Percentiles rank a stretch among this genome's conserved stretches.
Evolutionary conservation across 2,888 invertebrate genomes (phyloP).

Genomic region (Drosophila kuntzei): DNA sequence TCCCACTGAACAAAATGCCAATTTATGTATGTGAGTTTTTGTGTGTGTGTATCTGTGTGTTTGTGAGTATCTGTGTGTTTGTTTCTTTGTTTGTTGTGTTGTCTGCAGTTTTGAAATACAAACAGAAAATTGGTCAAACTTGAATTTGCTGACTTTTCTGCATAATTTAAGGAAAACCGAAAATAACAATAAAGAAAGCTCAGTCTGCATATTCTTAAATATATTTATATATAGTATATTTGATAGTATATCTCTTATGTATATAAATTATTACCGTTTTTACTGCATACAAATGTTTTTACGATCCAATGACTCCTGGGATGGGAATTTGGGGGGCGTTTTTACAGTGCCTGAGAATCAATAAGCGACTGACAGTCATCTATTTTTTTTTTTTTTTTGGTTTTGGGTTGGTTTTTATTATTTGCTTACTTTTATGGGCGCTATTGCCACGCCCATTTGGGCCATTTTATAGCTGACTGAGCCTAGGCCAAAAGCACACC

Average conservation of each 20-base stretch:
- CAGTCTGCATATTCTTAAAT: constrained; percentile 48
- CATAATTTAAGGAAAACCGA: constrained; percentile 37
- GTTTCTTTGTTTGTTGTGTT: constrained; percentile 45
- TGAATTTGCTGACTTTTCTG: constrained; percentile 72
- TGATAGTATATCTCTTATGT: constrained; percentile 9
- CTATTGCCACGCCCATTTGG: constrained; percentile 50
- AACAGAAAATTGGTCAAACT: constrained; percentile 63
- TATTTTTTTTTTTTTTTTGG: constrained; percentile 10
- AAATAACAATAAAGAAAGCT: constrained; percentile 39
- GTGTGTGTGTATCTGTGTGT: background rate
- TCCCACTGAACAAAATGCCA: constrained; percentile 52
- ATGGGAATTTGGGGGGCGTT: constrained; percentile 4
- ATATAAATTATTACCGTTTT: constrained; percentile 51
- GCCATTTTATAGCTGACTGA: constrained; percentile 46
- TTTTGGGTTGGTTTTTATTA: constrained; percentile 41
- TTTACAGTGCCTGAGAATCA: constrained; percentile 38
- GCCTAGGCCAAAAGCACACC: constrained; percentile 23
- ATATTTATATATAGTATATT: constrained; percentile 27
- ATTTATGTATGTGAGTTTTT: constrained; percentile 38
- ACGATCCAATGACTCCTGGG: constrained; percentile 34
- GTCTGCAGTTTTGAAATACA: constrained; percentile 70
- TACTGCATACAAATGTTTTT: constrained; percentile 59
- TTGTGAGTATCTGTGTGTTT: constrained; percentile 1
- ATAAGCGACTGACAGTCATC: constrained; percentile 37
- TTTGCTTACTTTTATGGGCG: constrained; percentile 60